Evolutionary conservation across 2,797 vertebrate genomes (phyloP), one percentile per base, ranked within the genome.

Genomic region (Gorsachius magnificus): DNA sequence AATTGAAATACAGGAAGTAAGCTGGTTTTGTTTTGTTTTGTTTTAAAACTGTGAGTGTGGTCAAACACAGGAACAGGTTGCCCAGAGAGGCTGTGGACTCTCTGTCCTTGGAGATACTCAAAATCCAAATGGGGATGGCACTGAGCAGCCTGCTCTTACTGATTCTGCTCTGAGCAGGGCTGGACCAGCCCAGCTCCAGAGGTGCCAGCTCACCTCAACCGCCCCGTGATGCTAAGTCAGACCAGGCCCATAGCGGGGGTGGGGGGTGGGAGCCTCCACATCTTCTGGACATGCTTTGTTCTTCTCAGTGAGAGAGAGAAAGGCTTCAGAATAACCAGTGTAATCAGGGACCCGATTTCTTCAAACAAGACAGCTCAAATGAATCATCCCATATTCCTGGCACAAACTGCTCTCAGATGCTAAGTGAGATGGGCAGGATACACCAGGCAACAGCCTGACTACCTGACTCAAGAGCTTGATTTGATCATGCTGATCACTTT

Each of bases 371-470:
- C 82, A 83, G 68, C 85, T 94, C 86, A 79, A 53, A 80, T 80
- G 88, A 94, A 21, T 91, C 83, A 79, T 79, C 79, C n/a, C 46
- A 17, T 65, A 91, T 91, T 96, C 90, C 83, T 88, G 85, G 90
- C 93, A 93, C 86, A 72, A 79, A 50, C 68, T 79, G 66, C 83
- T 83, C 88, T n/a, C 61, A 71, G 86, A 78, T 71, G 58, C 81
- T 91, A 89, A 93, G 31, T 64, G 57, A 78, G 76, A 72, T 22
- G 58, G 51, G 76, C 71, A 95, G 79, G 79, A 57, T 45, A 79
- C 3, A 60, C 66, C 1, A 64, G 79, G 88, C 66, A 87, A 57
- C 50, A 71, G 71, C 66, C 88, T 79, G 85, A 88, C 76, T 50
- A 91, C 79, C 36, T 14, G 41, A 93, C 80, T 60, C 31, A 36